Evolutionary conservation across 2,888 invertebrate genomes (phyloP), one percentile per base, ranked within the genome.

Genomic region (Suillia variegata): DNA sequence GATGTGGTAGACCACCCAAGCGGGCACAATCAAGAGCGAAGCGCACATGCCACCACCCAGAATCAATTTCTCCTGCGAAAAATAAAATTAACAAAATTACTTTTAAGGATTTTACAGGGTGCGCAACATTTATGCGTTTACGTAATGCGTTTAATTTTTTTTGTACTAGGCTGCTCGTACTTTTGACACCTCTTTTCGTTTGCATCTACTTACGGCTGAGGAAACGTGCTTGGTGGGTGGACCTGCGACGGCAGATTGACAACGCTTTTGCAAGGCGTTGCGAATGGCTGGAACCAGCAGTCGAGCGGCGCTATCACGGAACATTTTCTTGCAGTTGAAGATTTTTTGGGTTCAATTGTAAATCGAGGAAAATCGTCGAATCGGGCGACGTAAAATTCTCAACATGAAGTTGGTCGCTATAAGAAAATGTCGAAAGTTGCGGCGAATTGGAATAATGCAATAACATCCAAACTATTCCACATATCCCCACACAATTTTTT

Each of bases 1-100:
- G 58, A 81, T 75, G 66, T 81, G 80, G 60, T 67, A 63, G 31
- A 81, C 58, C 22, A 81, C 80, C 80, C 80, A 81, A 2, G 67
- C 73, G 2, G 81, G 81, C 60, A 76, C 70, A 13, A 74, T 63
- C 53, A 80, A 53, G 48, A 76, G 24, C 1, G 79, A 70, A 12
- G 59, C 68, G 58, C 73, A 69, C 79, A 80, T 79, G 42, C 78
- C 76, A 49, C 77, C 77, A 31, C 80, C 82, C 8, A 81, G 69
- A 17, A 79, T 65, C 3, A 74, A 51, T 64, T 77, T 74, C 68
- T 82, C 81, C 82, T 81, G 62, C 12, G 74, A 73, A 17, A 6
- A n/a, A 21, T 22, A 49, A 59, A 47, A 24, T n/a, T n/a, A n/a
- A n/a, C n/a, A n/a, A 52, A 45, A 61, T 21, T 42, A 49, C 10